Conservation (phyloP, 2,888 invertebrate genomes). For the Strigamia transsilvanica region DNA sequence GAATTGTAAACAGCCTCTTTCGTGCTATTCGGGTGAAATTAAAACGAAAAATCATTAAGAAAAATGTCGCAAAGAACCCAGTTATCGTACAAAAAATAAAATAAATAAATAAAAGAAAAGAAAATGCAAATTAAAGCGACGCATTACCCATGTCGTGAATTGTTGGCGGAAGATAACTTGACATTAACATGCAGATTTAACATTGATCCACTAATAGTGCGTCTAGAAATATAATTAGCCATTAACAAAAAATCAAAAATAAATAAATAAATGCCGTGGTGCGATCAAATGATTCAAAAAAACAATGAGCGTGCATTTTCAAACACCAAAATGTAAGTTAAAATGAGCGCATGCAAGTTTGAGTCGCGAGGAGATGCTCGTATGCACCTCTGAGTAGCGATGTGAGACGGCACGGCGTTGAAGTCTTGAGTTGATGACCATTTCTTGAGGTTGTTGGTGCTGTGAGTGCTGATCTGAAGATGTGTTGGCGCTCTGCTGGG, state of each 20-base stretch:
- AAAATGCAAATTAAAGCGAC: background rate
- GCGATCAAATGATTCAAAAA: background rate
- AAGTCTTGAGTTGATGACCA: slow-evolving; percentile 89
- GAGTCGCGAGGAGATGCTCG: background rate
- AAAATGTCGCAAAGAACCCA: background rate
- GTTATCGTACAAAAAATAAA: background rate
- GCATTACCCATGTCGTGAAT: slow-evolving; percentile 60
- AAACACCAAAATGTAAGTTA: background rate
- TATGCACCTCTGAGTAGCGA: slow-evolving; percentile 53
- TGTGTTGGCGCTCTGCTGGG: slow-evolving; percentile 52
- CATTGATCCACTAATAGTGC: slow-evolving; percentile 61
- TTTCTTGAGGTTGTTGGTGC: slow-evolving; percentile 67
- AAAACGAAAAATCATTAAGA: background rate
- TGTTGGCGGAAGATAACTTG: slow-evolving; percentile 60
- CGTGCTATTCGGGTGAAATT: slow-evolving; percentile 68
- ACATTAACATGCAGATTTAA: slow-evolving; percentile 62
- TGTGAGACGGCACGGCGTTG: slow-evolving; percentile 66
- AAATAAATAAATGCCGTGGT: background rate
- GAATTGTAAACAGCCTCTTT: slow-evolving; percentile 85
- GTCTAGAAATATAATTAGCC: slow-evolving; percentile 56
- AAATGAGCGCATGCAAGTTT: slow-evolving; percentile 30
- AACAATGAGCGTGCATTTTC: slow-evolving; percentile 20
- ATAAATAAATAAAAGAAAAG: slow-evolving; percentile 13
- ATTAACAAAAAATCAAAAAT: background rate
- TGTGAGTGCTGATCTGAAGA: slow-evolving; percentile 36